A percentile compares a stretch with the other conserved stretches of the same genome.
Evolutionary conservation across 2,797 vertebrate genomes (phyloP).

Genomic region (Pristis pectinata): DNA sequence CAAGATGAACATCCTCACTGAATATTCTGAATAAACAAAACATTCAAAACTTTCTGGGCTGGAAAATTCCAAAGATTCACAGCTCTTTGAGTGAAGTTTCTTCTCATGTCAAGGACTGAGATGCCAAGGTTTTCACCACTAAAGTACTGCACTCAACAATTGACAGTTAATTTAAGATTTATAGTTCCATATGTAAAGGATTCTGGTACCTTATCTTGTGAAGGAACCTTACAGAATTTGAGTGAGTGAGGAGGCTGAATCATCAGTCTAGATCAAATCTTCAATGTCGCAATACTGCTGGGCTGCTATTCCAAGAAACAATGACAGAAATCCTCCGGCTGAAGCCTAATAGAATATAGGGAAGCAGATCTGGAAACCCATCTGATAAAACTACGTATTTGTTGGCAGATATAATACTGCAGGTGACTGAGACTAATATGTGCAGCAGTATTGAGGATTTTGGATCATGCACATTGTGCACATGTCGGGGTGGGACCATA

Average conservation of each 20-base stretch:
- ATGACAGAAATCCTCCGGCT: not conserved
- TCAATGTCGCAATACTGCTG: not conserved
- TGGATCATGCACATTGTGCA: not conserved
- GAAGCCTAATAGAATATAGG: not conserved
- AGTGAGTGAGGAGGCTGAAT: not conserved
- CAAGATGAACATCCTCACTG: no score
- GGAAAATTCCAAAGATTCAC: no score
- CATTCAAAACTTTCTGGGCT: no score
- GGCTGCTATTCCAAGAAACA: not conserved
- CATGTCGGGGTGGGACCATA: not conserved
- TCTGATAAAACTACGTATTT: not conserved
- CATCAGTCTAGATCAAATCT: not conserved
- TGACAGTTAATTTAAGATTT: not conserved
- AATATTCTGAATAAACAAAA: no score
- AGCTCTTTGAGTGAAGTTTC: no score
- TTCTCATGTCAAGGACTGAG: no score
- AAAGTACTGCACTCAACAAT: not conserved
- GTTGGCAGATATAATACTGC: not conserved
- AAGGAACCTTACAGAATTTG: not conserved
- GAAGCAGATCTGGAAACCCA: not conserved
- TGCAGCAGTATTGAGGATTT: not conserved
- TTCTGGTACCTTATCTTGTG: not conserved
- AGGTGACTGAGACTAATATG: not conserved
- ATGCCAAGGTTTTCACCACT: not conserved
- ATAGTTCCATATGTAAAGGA: not conserved